Percentiles rank a stretch among this genome's conserved stretches.
Evolutionary conservation across 2,113 vertebrate genomes (phyloP).

Genomic region (Progne subis): DNA sequence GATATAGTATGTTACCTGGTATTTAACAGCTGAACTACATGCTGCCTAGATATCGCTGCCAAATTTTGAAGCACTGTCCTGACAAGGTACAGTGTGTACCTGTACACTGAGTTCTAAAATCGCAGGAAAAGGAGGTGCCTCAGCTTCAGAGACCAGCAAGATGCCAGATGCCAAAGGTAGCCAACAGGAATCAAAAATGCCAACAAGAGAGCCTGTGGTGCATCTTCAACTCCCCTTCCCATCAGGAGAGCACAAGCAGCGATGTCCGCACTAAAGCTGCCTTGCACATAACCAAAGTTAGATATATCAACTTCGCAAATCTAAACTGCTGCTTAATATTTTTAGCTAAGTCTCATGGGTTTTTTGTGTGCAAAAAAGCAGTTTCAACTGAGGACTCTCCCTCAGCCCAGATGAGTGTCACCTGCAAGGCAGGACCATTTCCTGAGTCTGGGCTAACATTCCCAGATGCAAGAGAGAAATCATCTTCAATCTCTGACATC

Average conservation of each 20-base stretch:
- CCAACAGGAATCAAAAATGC: neutral
- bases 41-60: neutral
- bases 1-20: neutral
- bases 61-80: neutral
- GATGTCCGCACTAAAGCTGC: neutral
- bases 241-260: neutral
- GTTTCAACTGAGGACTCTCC: neutral
- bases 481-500: neutral
- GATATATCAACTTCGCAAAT: neutral
- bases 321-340: neutral
- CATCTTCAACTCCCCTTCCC: neutral
- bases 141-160: neutral
- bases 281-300: neutral
- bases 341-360: neutral
- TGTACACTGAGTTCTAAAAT: rapidly evolving
- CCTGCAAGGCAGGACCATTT: neutral
- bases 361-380: neutral
- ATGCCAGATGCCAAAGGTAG: neutral
- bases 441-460: neutral
- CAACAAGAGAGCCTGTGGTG: neutral
- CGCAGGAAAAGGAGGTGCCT: neutral
- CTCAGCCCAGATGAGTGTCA: neutral
- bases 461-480: neutral
- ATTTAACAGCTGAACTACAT: neutral
- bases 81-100: neutral